Conservation (phyloP, 2,797 vertebrate genomes). For the Notolepis coatsorum region DNA sequence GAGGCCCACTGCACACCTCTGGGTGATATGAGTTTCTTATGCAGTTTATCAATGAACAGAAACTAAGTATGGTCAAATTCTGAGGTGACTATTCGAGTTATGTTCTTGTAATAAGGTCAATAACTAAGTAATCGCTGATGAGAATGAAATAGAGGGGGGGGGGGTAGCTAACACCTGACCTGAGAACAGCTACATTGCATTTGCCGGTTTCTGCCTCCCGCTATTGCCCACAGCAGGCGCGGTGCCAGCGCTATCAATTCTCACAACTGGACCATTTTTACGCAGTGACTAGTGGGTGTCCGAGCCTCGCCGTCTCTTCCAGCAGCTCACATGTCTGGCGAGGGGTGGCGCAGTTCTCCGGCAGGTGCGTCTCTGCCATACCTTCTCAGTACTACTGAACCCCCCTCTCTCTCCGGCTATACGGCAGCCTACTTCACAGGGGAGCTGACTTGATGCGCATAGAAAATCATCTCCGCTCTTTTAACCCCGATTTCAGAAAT, state of each 20-base stretch:
- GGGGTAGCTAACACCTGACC: too few relatives aligned
- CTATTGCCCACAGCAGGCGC: too few relatives aligned
- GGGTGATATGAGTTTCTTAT: too few relatives aligned
- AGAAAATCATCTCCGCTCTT: constrained; percentile 59
- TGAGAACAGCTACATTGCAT: constrained; percentile 39
- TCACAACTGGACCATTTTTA: constrained; percentile 4
- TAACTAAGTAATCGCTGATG: too few relatives aligned
- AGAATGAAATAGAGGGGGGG: too few relatives aligned
- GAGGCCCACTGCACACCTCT: constrained; percentile 47
- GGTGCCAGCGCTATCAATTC: not conserved
- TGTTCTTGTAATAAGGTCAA: too few relatives aligned
- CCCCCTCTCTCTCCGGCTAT: constrained; percentile 38
- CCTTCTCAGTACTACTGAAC: constrained; percentile 43
- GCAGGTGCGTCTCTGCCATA: constrained; percentile 61
- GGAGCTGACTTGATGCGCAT: constrained; percentile 73
- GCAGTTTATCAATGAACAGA: too few relatives aligned
- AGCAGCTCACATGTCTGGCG: constrained; percentile 25
- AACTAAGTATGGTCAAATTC: too few relatives aligned
- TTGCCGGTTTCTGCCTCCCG: constrained; percentile 53
- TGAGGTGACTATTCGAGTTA: too few relatives aligned
- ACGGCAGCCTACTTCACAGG: constrained; percentile 47
- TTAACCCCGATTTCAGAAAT: constrained; percentile 39
- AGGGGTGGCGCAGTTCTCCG: constrained; percentile 71
- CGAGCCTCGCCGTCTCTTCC: not conserved
- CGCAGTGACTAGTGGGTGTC: constrained; percentile 4